Base-by-base conservation (phyloP, 2,113 vertebrate genomes). In the Lepus timidus region DNA sequence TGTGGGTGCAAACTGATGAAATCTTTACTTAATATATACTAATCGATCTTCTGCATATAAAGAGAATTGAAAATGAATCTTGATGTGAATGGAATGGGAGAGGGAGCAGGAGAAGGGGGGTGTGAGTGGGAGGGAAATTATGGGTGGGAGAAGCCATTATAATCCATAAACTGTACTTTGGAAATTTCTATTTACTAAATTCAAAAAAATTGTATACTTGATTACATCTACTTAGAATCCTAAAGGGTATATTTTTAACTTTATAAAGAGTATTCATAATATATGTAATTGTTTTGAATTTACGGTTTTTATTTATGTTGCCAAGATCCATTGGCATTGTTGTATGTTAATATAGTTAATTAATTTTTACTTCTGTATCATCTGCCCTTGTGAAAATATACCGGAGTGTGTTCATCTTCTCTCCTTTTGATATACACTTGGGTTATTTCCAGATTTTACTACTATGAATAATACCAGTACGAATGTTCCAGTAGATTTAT, bases 391-490 rank as follows among this genome's bases (percentile, higher is more conserved):
- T 17, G 61, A 65, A 71, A 87, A 13, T 74, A 12, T 27, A n/a
- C 2, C 19, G n/a, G 19, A 33, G 8, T 67, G 2, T 14, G 68
- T 61, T 85, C 25, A 64, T 20, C 16, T 64, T 88, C 19, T 91
- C 36, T 82, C 27, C 61, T 80, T 9, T 27, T 36, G 70, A 36
- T 91, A 22, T 39, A 31, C 25, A 68, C 64, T 58, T 88, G 44
- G 6, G 10, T 81, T 81, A 80, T n/a, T 95, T 88, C 62, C 17
- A 91, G n/a, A 29, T 68, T 88, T 91, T 83, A 9, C 71, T 70
- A 2, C 23, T 73, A 6, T 78, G 49, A 82, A 33, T 25, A 80
- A 51, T 22, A 13, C 29, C n/a, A 9, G 52, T 49, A 36, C 51
- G 8, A 80, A 75, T 25, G 65, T 74, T 36, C 22, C 84, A n/a